Percentiles rank a stretch among this genome's conserved stretches.
Evolutionary conservation across 2,113 vertebrate species (phyloP).

Genomic region (Astatotilapia flaviijosephi): DNA sequence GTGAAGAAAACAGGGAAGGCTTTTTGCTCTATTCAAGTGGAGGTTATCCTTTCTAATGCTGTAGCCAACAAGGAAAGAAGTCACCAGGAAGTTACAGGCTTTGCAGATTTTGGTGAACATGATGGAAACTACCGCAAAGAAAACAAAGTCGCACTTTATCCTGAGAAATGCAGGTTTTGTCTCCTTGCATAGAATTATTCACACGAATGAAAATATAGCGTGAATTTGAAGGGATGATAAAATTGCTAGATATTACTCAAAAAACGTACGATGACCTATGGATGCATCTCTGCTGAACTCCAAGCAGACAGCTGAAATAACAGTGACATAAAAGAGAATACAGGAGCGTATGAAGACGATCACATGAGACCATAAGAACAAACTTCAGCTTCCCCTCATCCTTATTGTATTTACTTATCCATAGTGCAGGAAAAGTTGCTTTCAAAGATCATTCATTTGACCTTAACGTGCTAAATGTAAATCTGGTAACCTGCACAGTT

Average conservation of each 20-base stretch:
- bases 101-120: not conserved
- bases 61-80: not conserved
- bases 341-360: not conserved
- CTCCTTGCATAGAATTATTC: not conserved
- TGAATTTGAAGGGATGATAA: not conserved
- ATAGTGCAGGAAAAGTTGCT: not conserved
- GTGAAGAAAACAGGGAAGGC: not conserved
- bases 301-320: not conserved
- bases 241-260: not conserved
- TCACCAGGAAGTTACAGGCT: not conserved
- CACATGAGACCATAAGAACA: not conserved
- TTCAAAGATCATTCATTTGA: not conserved
- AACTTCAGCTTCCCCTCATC: not conserved
- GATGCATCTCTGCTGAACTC: not conserved
- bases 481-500: not conserved
- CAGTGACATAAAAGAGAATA: not conserved
- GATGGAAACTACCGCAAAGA: not conserved
- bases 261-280: not conserved
- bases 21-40: not conserved
- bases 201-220: not conserved
- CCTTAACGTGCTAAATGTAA: not conserved
- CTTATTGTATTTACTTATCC: not conserved
- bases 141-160: not conserved
- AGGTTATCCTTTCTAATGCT: not conserved
- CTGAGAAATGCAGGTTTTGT: not conserved